Conservation (phyloP, 2,888 invertebrate species). For the Coleophora flavipennella region DNA sequence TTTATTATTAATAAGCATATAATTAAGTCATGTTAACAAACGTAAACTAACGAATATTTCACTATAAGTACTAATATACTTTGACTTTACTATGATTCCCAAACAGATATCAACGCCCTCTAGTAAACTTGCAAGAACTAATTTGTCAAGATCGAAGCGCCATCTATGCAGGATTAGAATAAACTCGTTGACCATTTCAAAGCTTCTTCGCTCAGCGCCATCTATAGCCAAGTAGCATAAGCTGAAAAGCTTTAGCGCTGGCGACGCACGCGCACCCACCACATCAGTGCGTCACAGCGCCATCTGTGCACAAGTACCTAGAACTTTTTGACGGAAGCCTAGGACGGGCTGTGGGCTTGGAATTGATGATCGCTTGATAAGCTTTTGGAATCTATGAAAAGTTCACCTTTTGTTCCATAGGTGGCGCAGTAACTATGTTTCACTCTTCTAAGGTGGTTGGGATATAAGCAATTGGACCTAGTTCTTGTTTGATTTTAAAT, state of each 20-base stretch:
- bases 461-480: too few relatives aligned
- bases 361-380: too few relatives aligned
- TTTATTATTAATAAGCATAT: too few relatives aligned
- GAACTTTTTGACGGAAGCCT: constrained; percentile 3
- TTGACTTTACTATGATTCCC: too few relatives aligned
- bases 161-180: not conserved
- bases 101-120: not conserved
- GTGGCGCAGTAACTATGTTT: constrained; percentile 9
- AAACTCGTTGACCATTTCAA: not conserved
- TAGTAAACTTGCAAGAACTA: not conserved
- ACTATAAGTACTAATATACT: too few relatives aligned
- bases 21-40: too few relatives aligned
- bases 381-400: too few relatives aligned
- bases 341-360: constrained; percentile 3
- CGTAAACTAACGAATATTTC: too few relatives aligned
- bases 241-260: constrained; percentile 12
- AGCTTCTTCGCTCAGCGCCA: constrained; percentile 6
- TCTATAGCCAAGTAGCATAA: constrained; percentile 2
- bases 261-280: too few relatives aligned
- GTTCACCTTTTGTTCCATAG: constrained; percentile 9
- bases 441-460: too few relatives aligned
- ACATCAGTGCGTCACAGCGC: constrained; percentile 11
- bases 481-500: too few relatives aligned
- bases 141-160: too few relatives aligned
- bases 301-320: constrained; percentile 16